Percentiles rank a stretch among this genome's conserved stretches.
Evolutionary conservation across 2,113 vertebrate species (phyloP).

Genomic region (Melanerpes aurifrons): DNA sequence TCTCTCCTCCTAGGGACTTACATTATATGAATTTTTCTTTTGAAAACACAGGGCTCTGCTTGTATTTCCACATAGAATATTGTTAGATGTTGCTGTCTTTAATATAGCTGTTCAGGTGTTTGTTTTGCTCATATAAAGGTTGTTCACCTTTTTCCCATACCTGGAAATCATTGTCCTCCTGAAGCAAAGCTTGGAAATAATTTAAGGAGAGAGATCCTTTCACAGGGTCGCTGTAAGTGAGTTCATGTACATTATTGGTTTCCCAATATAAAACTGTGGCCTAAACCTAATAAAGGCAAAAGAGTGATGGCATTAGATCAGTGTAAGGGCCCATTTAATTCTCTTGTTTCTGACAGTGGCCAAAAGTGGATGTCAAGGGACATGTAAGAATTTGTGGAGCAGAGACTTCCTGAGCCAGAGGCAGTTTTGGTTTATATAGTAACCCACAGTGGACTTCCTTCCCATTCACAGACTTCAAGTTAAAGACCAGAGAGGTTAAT

Average conservation of each 20-base stretch:
- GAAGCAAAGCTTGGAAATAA: background rate
- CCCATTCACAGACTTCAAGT: background rate
- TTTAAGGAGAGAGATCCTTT: background rate
- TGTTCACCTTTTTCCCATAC: background rate
- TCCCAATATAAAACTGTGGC: background rate
- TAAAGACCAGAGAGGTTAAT: background rate
- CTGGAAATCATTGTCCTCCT: background rate
- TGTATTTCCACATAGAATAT: background rate
- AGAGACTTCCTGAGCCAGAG: background rate
- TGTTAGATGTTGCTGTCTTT: background rate
- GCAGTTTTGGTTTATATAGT: background rate
- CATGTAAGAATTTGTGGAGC: background rate
- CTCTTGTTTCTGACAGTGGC: background rate
- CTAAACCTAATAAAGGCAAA: background rate
- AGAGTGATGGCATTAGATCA: background rate
- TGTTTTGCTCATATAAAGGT: background rate
- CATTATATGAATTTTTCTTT: background rate
- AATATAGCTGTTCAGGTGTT: background rate
- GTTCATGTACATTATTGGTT: background rate
- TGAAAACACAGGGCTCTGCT: background rate
- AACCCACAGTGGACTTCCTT: background rate
- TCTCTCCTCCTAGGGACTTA: background rate
- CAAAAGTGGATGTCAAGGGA: background rate
- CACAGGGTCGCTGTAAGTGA: rapidly evolving
- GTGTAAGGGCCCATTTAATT: background rate